A percentile compares a stretch with the other conserved stretches of the same genome.
Evolutionary conservation across 2,797 vertebrate species (phyloP).

Genomic region (Malacoraja senta): DNA sequence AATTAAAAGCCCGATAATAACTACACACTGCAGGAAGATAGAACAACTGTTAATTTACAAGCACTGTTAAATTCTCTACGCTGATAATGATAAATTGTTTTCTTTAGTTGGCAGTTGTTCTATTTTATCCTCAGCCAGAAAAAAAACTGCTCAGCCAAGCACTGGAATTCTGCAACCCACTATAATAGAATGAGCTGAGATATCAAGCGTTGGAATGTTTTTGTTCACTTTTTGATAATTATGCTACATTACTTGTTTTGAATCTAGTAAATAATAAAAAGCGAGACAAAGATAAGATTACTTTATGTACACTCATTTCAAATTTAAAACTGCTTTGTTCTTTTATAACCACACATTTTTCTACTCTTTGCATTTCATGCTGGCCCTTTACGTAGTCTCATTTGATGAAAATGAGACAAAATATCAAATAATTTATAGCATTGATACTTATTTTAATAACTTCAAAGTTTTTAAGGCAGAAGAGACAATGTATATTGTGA

Average conservation of each 20-base stretch:
- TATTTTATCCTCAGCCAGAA: background rate
- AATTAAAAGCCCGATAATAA: background rate
- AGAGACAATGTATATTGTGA: background rate
- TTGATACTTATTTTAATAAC: no score
- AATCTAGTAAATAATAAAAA: background rate
- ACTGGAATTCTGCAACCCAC: background rate
- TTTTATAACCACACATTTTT: no score
- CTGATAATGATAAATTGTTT: slow-evolving; percentile 13
- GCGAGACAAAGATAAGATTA: background rate
- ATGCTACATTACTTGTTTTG: background rate
- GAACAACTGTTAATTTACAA: slow-evolving; percentile 11
- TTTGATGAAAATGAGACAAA: background rate
- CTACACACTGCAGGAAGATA: background rate
- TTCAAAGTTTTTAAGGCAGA: background rate
- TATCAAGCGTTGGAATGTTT: background rate
- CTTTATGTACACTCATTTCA: no score
- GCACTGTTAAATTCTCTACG: background rate
- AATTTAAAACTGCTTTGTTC: no score
- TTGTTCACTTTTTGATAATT: background rate
- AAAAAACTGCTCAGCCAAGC: background rate
- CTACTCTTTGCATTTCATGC: no score
- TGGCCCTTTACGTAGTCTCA: background rate
- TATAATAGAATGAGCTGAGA: background rate
- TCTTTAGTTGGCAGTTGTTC: background rate
- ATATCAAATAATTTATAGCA: background rate